These are phyloP conservation scores for Datnioides undecimradiatus DNA, from an alignment of 2,113 vertebrate species.

Conservation along the genomic window DNA sequence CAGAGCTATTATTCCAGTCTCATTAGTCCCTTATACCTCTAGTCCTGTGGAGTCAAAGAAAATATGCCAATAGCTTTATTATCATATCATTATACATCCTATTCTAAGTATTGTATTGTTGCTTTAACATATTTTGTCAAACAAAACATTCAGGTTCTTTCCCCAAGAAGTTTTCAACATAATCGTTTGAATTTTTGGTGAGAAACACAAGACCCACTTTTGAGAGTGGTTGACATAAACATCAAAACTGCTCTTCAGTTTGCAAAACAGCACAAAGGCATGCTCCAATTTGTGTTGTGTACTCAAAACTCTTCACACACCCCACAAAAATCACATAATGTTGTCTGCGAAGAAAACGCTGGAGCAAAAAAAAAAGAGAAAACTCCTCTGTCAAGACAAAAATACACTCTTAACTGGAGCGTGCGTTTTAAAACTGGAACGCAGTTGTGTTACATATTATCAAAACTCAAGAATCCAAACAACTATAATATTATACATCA, in stretches of 20 bases:
- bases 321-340: neutral
- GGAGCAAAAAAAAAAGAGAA: too few species aligned
- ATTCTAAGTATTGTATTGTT: neutral
- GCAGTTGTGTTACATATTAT: neutral
- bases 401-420: neutral
- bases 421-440: neutral
- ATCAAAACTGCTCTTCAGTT: neutral
- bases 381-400: neutral
- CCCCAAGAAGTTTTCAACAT: neutral
- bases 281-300: neutral
- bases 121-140: neutral
- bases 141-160: neutral
- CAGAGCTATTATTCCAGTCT: constrained; percentile 63
- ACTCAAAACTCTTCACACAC: neutral
- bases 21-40: constrained; percentile 37
- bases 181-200: neutral
- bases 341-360: neutral
- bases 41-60: constrained; percentile 16
- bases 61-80: constrained; percentile 15
- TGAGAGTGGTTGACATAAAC: neutral
- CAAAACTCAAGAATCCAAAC: neutral
- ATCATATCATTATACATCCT: neutral
- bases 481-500: too few species aligned
- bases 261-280: neutral
- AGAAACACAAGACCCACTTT: neutral